Conservation (phyloP, 2,797 vertebrate species). For the Helostoma temminkii region DNA sequence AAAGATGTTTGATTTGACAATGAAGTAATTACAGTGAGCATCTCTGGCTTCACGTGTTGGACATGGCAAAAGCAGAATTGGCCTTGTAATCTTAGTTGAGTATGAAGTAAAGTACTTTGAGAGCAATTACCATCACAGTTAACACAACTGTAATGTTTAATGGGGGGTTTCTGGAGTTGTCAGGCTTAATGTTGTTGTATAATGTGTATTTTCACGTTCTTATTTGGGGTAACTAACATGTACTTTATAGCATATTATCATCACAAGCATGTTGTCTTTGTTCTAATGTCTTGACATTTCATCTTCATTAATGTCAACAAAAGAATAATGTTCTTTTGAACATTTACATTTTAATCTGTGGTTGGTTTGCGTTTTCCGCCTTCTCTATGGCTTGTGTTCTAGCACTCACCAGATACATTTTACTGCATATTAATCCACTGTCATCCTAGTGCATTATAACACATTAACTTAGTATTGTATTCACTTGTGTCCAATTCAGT, state of each 20-base stretch:
- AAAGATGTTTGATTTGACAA: background rate
- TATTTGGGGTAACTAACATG: background rate
- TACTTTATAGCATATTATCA: background rate
- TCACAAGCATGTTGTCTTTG: background rate
- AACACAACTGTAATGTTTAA: background rate
- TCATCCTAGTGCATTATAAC: background rate
- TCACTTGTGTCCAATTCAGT: background rate
- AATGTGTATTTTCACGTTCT: conserved; percentile 14
- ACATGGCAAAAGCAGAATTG: background rate
- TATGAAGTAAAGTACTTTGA: background rate
- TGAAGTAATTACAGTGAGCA: background rate
- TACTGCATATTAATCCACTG: background rate
- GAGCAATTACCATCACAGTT: background rate
- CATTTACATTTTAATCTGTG: no score
- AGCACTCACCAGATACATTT: background rate
- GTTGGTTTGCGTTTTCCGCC: no score
- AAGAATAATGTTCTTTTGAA: background rate
- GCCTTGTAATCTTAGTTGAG: no score
- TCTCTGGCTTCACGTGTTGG: conserved; percentile 11
- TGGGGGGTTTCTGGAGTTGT: background rate
- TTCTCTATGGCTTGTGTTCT: background rate
- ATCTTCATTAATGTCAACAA: background rate
- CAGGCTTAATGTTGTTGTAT: background rate
- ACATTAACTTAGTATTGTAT: background rate
- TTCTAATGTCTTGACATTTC: background rate